Evolutionary conservation across 2,888 invertebrate genomes (phyloP).

Genomic region (Ochlodes sylvanus): DNA sequence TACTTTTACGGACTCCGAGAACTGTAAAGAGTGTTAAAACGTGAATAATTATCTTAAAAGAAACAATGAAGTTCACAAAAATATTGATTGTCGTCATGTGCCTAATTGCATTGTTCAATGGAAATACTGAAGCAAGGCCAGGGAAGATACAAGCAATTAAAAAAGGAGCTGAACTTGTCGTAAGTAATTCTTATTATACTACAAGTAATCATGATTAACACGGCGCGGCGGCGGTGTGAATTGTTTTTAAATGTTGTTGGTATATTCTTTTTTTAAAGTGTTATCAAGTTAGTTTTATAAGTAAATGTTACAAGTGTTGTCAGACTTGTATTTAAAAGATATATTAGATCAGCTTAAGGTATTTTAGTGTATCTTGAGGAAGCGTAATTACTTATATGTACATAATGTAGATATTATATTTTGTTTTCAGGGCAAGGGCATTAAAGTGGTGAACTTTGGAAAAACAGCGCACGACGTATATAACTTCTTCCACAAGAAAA

Average conservation of each 20-base stretch:
- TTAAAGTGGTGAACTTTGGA: constrained; percentile 59
- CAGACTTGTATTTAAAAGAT: too few relatives aligned
- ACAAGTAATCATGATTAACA: neutral
- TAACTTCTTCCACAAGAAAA: constrained; percentile 43
- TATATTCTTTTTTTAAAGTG: too few relatives aligned
- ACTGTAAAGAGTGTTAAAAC: neutral
- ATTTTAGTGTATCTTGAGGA: too few relatives aligned
- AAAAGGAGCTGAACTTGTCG: constrained; percentile 55
- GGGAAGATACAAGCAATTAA: constrained; percentile 57
- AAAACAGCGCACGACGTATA: constrained; percentile 61
- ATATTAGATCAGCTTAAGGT: too few relatives aligned
- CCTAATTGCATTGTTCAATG: constrained; percentile 39
- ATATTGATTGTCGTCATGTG: constrained; percentile 40
- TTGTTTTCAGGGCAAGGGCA: constrained; percentile 57
- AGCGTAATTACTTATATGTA: too few relatives aligned
- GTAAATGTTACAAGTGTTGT: too few relatives aligned
- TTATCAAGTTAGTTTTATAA: too few relatives aligned
- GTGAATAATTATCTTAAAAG: constrained; percentile 17
- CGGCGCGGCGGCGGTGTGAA: too few relatives aligned
- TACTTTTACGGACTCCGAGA: neutral
- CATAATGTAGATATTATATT: neutral
- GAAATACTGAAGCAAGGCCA: constrained; percentile 49
- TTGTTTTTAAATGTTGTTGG: too few relatives aligned
- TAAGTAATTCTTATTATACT: constrained; percentile 46
- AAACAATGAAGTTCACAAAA: constrained; percentile 41